Base-by-base conservation (phyloP, 64 coral and sea anemone species). In the Platygyra sinensis region DNA sequence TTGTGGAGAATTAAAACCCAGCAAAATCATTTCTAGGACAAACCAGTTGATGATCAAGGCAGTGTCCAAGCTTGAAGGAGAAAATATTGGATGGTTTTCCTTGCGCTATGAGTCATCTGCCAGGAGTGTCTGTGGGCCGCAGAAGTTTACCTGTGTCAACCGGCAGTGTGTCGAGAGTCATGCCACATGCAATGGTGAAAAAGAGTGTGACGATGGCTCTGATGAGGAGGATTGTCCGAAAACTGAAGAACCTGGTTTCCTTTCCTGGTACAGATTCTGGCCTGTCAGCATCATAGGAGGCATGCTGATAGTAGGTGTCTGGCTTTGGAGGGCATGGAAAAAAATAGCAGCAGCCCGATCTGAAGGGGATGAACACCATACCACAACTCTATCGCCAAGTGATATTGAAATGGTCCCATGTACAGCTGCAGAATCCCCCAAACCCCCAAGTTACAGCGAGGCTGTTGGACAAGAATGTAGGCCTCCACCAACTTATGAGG, bases 251-350 rank as follows among this genome's bases (percentile, higher is more conserved):
- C 72, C 72, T n/a, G n/a, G 15, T 50, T 8, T 51, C 24, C 75
- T 93, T 67, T 77, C 94, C 12, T 93, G 94, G 91, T 99, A 99
- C 85, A 91, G 76, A 42, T 95, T 96, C 63, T 99, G 97, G 97
- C 90, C 94, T 27, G 77, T 99, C 1, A 91, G 89, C 85, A 74
- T 93, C 39, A 83, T 95, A 1, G 84, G 93, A 16, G 94, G 92
- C 9, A 90, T 95, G 87, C 72, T 99, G 3, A 84, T 99, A 17
- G 90, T 99, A 57, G 97, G 91, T 1, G 60, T 95, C 15, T 99
- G 97, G 97, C 84, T 99, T 71, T 96, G 97, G 97, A 67, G 80
- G 30, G 95, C 91, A 14, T 99, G 97, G 97, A 94, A 93, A 59
- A 98, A 94, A 67, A 92, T 93, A 87, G 67, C 90, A 15, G 82